Percentiles rank a stretch among this genome's conserved stretches.
These are phyloP conservation scores for Morpho achilles DNA, from an alignment of 2,888 invertebrate species.

Conservation along the genomic window DNA sequence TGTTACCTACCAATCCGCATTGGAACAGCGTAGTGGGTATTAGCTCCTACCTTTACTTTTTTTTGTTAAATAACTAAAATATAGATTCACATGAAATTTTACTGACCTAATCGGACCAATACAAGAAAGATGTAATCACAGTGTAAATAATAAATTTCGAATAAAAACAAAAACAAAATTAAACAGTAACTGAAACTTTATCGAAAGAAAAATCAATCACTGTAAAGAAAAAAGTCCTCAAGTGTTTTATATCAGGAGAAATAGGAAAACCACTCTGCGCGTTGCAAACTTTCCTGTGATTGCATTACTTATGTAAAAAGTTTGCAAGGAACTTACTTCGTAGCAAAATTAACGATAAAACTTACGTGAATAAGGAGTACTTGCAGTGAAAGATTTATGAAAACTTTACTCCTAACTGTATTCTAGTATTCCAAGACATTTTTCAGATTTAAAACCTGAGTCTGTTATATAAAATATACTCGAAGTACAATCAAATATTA, in stretches of 20 bases:
- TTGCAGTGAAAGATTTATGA: slow-evolving; percentile 18
- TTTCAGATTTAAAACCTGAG: background rate
- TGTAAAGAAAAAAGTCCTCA: slow-evolving; percentile 11
- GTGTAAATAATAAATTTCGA: no score
- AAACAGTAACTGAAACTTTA: background rate
- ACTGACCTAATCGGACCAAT: no score
- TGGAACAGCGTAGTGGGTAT: no score
- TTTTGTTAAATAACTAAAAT: no score
- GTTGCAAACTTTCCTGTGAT: slow-evolving; percentile 21
- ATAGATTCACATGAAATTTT: no score
- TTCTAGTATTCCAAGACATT: background rate
- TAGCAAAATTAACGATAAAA: slow-evolving; percentile 25
- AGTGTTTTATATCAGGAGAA: slow-evolving; percentile 16
- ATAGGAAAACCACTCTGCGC: slow-evolving; percentile 20
- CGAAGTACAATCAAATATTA: no score
- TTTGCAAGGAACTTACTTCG: slow-evolving; percentile 16
- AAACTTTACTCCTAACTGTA: slow-evolving; percentile 5
- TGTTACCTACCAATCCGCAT: no score
- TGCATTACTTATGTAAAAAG: slow-evolving; percentile 28
- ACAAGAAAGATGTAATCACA: no score
- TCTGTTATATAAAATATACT: background rate
- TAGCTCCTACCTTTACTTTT: no score
- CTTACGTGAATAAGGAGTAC: slow-evolving; percentile 21
- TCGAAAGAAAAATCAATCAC: slow-evolving; percentile 13
- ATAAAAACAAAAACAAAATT: background rate